A percentile compares a stretch with the other conserved stretches of the same genome.
These are phyloP conservation scores for Physella acuta DNA, from an alignment of 1,140 invertebrate genomes.

Conservation along the genomic window DNA sequence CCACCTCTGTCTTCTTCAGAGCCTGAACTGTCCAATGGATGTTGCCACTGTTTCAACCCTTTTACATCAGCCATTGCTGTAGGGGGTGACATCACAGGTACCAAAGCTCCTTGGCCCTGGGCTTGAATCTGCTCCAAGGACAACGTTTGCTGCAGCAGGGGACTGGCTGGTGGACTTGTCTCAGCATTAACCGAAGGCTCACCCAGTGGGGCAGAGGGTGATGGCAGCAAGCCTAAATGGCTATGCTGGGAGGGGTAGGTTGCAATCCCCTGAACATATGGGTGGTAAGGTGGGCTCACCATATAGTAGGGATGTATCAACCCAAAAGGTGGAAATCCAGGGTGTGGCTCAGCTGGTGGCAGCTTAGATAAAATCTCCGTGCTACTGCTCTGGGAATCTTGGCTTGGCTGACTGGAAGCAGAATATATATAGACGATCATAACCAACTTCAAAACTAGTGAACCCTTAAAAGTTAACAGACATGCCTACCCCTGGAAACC, in stretches of 20 bases:
- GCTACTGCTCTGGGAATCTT: too few species aligned
- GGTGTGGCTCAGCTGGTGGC: background rate
- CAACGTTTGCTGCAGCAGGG: constrained; percentile 2
- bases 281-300: background rate
- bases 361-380: constrained; percentile 5
- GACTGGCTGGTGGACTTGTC: constrained; percentile 42
- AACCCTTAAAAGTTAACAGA: too few species aligned
- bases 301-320: background rate
- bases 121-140: background rate
- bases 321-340: too few species aligned
- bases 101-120: background rate
- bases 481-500: too few species aligned
- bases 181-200: constrained; percentile 34
- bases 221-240: background rate
- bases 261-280: constrained; percentile 7
- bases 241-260: background rate
- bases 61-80: constrained; percentile 11
- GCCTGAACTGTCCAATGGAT: constrained; percentile 21
- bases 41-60: constrained; percentile 13
- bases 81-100: constrained; percentile 14
- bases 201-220: constrained; percentile 13
- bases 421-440: too few species aligned
- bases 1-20: constrained; percentile 34
- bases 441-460: too few species aligned
- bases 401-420: too few species aligned